phyloP scores from a whole-genome alignment of 2,113 vertebrate genomes.

The Gnathochromis pfefferi region DNA sequence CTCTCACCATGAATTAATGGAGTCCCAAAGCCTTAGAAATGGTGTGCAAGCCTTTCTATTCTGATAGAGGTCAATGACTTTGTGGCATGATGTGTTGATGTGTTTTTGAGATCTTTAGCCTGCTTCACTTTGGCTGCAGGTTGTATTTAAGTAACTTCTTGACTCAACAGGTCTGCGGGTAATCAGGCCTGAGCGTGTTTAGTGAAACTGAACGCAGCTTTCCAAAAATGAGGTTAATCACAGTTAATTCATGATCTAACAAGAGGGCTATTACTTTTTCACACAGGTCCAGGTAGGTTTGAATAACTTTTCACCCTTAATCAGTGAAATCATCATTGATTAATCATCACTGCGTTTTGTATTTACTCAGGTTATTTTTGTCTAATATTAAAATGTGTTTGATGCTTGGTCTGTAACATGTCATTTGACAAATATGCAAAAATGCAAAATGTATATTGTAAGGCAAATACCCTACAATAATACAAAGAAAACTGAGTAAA shows the following conservation, averaged over 20 bases:
- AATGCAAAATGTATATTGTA: neutral
- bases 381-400: neutral
- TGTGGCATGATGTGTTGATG: neutral
- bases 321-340: neutral
- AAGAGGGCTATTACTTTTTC: neutral
- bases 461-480: neutral
- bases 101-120: neutral
- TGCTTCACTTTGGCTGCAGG: neutral
- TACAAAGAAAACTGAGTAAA: neutral
- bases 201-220: neutral
- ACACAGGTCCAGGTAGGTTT: neutral
- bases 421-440: neutral
- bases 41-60: neutral
- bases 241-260: neutral
- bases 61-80: neutral
- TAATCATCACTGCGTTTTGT: neutral
- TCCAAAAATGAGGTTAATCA: neutral
- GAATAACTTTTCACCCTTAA: neutral
- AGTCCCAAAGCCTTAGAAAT: neutral
- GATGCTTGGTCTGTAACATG: neutral
- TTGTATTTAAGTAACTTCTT: neutral
- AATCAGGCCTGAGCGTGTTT: neutral
- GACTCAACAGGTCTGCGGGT: neutral
- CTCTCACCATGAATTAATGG: neutral
- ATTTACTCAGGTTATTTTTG: neutral